These are phyloP conservation scores for Toxotes chatareus DNA, from an alignment of 2,113 vertebrate genomes.

Conservation along the genomic window DNA sequence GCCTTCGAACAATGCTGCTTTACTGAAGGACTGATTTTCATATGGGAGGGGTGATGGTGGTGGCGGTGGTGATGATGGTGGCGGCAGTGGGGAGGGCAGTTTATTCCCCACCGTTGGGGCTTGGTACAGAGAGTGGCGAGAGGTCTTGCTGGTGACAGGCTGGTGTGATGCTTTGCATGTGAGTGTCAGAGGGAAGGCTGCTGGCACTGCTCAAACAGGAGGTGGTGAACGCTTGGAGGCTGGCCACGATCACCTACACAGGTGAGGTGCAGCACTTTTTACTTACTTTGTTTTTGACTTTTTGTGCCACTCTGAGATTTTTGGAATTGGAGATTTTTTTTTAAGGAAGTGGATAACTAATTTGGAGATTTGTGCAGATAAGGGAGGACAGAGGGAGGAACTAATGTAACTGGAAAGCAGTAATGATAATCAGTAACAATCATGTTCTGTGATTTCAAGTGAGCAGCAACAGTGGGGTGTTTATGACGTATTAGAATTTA, in stretches of 20 bases:
- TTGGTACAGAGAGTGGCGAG: constrained; percentile 85
- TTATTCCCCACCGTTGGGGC: constrained; percentile 78
- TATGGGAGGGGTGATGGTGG: constrained; percentile 69
- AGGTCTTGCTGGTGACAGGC: constrained; percentile 63
- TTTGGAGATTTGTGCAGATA: not conserved
- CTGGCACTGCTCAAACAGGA: constrained; percentile 45
- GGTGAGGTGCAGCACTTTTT: constrained; percentile 58
- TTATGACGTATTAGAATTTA: not conserved
- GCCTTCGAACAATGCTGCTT: constrained; percentile 83
- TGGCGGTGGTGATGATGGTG: constrained; percentile 49
- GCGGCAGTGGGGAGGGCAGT: constrained; percentile 32
- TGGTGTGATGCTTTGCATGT: constrained; percentile 60
- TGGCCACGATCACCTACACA: constrained; percentile 54
- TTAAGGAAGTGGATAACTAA: not conserved
- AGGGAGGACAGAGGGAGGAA: not conserved
- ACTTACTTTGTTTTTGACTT: not conserved
- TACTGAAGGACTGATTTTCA: constrained; percentile 80
- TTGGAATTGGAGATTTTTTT: not conserved
- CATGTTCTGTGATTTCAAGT: not conserved
- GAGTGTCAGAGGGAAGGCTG: constrained; percentile 53
- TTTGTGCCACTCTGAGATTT: not conserved
- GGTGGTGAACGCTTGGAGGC: constrained; percentile 38
- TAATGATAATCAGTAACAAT: constrained; percentile 1
- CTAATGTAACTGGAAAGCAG: not conserved
- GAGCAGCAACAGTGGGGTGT: not conserved